Evolutionary conservation across 2,113 vertebrate genomes (phyloP), one percentile per base, ranked within the genome.

Genomic region (Herpetotheres cachinnans): DNA sequence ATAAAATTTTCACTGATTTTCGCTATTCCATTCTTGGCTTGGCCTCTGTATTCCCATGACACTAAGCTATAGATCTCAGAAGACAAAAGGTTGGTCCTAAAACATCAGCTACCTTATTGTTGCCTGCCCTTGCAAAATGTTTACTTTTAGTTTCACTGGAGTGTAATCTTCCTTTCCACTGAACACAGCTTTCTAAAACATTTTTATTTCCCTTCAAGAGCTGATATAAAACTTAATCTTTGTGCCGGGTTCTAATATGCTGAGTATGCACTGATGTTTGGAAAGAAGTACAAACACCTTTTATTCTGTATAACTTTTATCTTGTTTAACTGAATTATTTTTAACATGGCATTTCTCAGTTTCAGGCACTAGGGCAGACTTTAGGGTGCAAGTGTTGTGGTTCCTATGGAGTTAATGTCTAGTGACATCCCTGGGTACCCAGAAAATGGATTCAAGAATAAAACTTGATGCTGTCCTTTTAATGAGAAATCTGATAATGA

Each of bases 401-500:
- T 59, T 85, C 38, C 50, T 70, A 11, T 42, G 16, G 85, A 16
- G 59, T 88, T 84, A 77, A 83, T 55, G 4, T 59, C 70, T 89
- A 58, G 19, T 44, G 30, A 47, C 40, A 52, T 74, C 19, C 17
- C 32, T 42, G 21, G 16, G 10, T 79, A 80, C 19, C 16, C 32
- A 92, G 44, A 70, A 89, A 77, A 67, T 10, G 2, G 32, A 62
- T 59, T 90, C 16, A 82, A 55, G 50, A 71, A 29, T 78, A 73
- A 93, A 89, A 95, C 7, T 24, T 71, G 59, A 71, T 44, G 52
- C 34, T 79, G 27, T n/a, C 15, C 30, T 91, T 89, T 87, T 71
- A 55, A 24, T 73, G 77, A 92, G 36, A 81, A 92, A 63, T 38
- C 21, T 69, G 55, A 89, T 59, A 52, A 47, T 40, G 17, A 67